phyloP scores from a whole-genome alignment of 2,113 vertebrate genomes.

The Prionailurus bengalensis region DNA sequence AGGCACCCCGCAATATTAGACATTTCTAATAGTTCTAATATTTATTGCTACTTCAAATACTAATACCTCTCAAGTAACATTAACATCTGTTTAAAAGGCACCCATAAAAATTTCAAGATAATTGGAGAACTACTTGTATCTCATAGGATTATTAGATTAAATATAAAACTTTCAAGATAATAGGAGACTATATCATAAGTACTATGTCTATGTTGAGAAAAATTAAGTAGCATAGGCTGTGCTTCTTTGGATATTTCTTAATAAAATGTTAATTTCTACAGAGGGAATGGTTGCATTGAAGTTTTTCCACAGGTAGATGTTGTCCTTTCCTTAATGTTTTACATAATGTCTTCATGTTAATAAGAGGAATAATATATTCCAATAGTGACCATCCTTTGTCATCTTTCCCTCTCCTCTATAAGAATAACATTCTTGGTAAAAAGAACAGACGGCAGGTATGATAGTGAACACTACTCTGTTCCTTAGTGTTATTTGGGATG shows the following conservation, averaged over 20 bases:
- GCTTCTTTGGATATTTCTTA: neutral
- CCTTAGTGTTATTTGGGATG: neutral
- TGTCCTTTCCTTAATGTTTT: neutral
- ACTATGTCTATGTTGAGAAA: neutral
- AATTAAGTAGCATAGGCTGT: neutral
- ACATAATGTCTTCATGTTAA: neutral
- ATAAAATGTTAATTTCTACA: neutral
- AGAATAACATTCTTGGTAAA: neutral
- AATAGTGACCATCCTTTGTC: neutral
- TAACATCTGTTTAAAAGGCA: neutral
- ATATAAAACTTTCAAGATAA: neutral
- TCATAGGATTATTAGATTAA: constrained; percentile 1
- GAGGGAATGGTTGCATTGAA: neutral
- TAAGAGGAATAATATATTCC: neutral
- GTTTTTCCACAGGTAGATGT: neutral
- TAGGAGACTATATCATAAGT: neutral
- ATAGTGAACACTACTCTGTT: neutral
- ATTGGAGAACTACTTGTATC: neutral
- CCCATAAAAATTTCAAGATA: neutral
- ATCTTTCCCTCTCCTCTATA: neutral
- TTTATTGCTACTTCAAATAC: neutral
- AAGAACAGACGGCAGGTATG: neutral
- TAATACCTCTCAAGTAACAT: neutral
- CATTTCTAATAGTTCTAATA: neutral
- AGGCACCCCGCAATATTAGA: neutral